Base-by-base conservation (phyloP, 2,888 invertebrate genomes). In the Harpalus rufipes region DNA sequence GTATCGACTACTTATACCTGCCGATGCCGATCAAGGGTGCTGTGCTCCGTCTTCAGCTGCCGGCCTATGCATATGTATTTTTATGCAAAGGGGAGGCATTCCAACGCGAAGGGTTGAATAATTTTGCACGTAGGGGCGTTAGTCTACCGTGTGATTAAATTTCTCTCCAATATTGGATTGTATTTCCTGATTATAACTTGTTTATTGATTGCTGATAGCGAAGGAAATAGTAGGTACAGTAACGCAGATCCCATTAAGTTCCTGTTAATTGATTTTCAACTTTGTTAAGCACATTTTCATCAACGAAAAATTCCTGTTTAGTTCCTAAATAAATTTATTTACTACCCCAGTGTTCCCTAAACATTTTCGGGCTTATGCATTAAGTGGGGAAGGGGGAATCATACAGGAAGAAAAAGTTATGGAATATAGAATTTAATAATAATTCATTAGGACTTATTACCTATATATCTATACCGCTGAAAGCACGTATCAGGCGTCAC, bases 1-100 rank as follows among this genome's bases (percentile, higher is more conserved):
- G 82, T 82, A 81, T 81, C 59, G 72, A 72, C 80, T 80, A 82
- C 72, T 82, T 82, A 82, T 82, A 82, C 82, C 82, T 82, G 82
- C 72, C 82, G 82, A 72, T 63, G 63, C 18, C 21, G 21, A 21
- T 18, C 32, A 44, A 41, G 72, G 72, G 41, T 68, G 39, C 63
- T 63, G 5, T 14, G 18, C 16, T 44, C 72, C 41, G 41, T 59
- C 59, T 16, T 74, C 72, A 74, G 72, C 72, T 74, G 72, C 72
- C 44, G 72, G 63, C 18, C 63, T 14, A 78, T 78, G 78, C 78
- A 78, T 78, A 78, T 78, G 78, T 78, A 78, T 78, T 78, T 78
- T 78, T 78, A 81, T 41, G 63, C 61, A 41, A 59, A 61, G 63
- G 63, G 59, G 59, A 79, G 56, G 61, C 39, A 59, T 79, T 79